Evolutionary conservation across 2,797 vertebrate genomes (phyloP).

Genomic region (Tiaroga cobitis): DNA sequence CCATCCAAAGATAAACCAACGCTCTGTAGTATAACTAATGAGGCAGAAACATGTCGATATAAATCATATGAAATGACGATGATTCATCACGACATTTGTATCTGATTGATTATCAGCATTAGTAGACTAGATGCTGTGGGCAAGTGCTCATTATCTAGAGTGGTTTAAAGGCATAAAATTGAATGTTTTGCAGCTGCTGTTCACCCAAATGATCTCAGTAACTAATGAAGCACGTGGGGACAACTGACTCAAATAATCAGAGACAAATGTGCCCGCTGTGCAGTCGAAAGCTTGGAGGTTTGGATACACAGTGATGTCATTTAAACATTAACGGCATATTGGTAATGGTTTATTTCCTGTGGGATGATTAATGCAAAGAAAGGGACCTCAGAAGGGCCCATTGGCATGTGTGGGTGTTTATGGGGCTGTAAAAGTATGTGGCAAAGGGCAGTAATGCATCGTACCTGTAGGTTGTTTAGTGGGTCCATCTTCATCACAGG

Average conservation of each 20-base stretch:
- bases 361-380: constrained; percentile 14
- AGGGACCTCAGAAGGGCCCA: background rate
- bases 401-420: background rate
- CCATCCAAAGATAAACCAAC: background rate
- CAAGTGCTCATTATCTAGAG: background rate
- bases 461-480: constrained; percentile 97
- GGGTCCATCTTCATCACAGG: constrained; percentile 99
- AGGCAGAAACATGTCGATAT: constrained; percentile 9
- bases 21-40: constrained; percentile 4
- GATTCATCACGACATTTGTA: background rate
- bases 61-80: background rate
- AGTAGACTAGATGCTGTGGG: constrained; percentile 7
- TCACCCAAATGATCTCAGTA: constrained; percentile 39
- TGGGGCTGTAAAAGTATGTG: background rate
- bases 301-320: background rate
- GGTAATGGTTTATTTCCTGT: constrained; percentile 7
- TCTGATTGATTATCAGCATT: constrained; percentile 44
- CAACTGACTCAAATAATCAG: constrained; percentile 32
- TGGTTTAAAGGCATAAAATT: constrained; percentile 44
- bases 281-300: background rate
- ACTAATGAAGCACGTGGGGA: constrained; percentile 18
- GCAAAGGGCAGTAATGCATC: background rate
- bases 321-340: background rate
- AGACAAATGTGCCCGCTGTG: constrained; percentile 16
- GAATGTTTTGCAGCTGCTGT: constrained; percentile 36